These are phyloP conservation scores for Arion vulgaris DNA, from an alignment of 1,140 invertebrate genomes.

Conservation along the genomic window DNA sequence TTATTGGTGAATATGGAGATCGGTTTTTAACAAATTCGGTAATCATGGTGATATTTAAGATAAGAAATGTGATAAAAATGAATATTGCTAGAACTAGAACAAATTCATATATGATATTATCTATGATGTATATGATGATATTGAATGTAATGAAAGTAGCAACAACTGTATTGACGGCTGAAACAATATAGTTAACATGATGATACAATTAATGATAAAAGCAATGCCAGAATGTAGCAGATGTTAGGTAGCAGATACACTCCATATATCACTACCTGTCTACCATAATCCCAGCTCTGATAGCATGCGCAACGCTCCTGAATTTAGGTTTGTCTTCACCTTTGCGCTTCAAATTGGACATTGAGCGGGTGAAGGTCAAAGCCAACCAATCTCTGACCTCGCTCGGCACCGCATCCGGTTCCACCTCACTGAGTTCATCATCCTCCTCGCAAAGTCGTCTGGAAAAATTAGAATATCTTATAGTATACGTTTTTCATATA, in stretches of 20 bases:
- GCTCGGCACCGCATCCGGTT: conserved; percentile 93
- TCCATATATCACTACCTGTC: conserved; percentile 78
- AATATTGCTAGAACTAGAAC: too few species aligned
- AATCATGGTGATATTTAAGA: too few species aligned
- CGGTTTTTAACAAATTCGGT: too few species aligned
- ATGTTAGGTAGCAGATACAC: too few species aligned
- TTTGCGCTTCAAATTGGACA: conserved; percentile 69
- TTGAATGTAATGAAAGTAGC: neutral
- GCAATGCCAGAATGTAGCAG: too few species aligned
- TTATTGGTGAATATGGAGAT: too few species aligned
- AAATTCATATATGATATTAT: too few species aligned
- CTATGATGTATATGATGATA: neutral
- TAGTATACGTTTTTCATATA: too few species aligned
- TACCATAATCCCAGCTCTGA: conserved; percentile 96
- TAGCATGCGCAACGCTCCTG: conserved; percentile 96
- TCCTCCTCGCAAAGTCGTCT: conserved; percentile 79
- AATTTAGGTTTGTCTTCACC: conserved; percentile 80
- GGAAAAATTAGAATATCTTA: conserved; percentile 38
- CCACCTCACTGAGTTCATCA: conserved; percentile 94
- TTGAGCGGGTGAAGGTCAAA: conserved; percentile 91
- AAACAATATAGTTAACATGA: too few species aligned
- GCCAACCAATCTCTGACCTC: conserved; percentile 97
- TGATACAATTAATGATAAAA: too few species aligned
- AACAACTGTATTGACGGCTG: too few species aligned
- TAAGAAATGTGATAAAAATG: too few species aligned